Base-by-base conservation (phyloP, 2,797 vertebrate species). In the Rhabdomys pumilio region DNA sequence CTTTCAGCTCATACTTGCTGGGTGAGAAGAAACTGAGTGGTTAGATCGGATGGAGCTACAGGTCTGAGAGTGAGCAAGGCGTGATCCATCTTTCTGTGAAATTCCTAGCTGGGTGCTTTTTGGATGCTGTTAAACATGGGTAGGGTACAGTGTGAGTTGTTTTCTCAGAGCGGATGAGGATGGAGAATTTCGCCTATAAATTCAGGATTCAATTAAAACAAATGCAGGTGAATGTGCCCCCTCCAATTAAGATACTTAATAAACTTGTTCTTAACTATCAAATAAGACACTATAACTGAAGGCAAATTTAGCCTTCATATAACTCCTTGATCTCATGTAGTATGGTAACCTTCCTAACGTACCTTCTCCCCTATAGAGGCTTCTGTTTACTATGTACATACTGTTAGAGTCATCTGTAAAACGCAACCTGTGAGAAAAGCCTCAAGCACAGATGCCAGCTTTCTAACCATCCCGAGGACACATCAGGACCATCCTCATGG, bases 11-110 rank as follows among this genome's bases (percentile, higher is more conserved):
- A 95, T 17, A 72, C 59, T 34, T 15, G 73, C 90, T 29, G 69
- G 92, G 97, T 29, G 96, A 91, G 94, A 93, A 38, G 61, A 93
- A 98, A 44, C 57, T 61, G 90, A 94, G 93, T 89, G 93, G 59
- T 2, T 38, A 94, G 13, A 50, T 79, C 88, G 50, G 55, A 82
- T 67, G 92, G 90, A 97, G 47, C 75, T 97, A 79, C 89, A 98
- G 94, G 97, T 98, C 89, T 38, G 34, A 67, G 44, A 44, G 90
- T 86, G 84, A 38, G 14, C 44, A 85, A 98, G 57, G 29, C 47
- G n/a, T 84, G 96, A 87, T 76, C 93, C 94, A 96, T 85, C 88
- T 98, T 91, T 96, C 96, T 59, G 89, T 91, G 22, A 0, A 1
- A 84, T 83, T 89, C 89, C 94, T 73, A 79, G 86, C 47, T 94